phyloP scores from a whole-genome alignment of 2,888 invertebrate genomes.

The Neocrepidodera transversa region DNA sequence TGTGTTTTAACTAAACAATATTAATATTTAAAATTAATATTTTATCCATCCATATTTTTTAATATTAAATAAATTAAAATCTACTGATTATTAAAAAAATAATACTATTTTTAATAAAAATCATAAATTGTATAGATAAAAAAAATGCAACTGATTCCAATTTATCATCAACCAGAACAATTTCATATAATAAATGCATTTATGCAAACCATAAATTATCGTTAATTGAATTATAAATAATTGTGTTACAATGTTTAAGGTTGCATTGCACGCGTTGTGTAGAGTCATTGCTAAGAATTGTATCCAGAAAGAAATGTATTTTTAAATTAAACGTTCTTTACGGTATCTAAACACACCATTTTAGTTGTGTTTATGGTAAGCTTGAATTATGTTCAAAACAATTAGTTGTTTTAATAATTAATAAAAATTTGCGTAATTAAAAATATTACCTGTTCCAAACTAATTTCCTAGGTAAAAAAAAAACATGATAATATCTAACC shows the following conservation, averaged over 20 bases:
- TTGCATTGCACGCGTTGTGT: constrained; percentile 22
- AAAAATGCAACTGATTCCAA: constrained; percentile 28
- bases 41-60: no score
- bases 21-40: no score
- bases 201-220: constrained; percentile 43
- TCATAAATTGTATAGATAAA: no score
- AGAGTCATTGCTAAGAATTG: constrained; percentile 17
- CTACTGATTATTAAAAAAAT: no score
- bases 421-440: no score
- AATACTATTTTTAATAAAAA: no score
- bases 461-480: no score
- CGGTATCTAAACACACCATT: constrained; percentile 27
- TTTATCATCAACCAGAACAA: constrained; percentile 43
- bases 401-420: no score
- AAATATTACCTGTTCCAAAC: no score
- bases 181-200: constrained; percentile 41
- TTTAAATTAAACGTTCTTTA: constrained; percentile 23
- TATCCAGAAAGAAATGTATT: constrained; percentile 21
- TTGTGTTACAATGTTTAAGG: constrained; percentile 36
- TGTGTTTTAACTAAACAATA: no score
- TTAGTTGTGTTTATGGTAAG: constrained; percentile 30
- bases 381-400: background rate
- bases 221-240: constrained; percentile 45
- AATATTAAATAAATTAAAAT: no score
- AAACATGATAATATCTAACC: background rate